Percentiles rank a stretch among this genome's conserved stretches.
phyloP scores from a whole-genome alignment of 1,140 invertebrate genomes.

The Anoplolepis gracilipes region DNA sequence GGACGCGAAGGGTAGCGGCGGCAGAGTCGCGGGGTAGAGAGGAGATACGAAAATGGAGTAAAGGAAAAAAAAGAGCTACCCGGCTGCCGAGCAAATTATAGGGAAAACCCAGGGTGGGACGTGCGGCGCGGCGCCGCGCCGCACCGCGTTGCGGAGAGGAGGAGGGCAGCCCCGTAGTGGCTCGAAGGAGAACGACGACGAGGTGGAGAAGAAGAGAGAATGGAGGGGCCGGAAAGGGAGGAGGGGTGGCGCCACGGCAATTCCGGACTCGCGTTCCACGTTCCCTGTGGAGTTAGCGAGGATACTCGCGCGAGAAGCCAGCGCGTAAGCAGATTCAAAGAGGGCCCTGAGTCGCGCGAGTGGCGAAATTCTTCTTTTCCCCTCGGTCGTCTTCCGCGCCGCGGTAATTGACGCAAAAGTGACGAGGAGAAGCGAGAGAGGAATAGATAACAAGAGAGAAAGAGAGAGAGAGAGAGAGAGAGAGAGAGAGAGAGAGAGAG shows the following conservation, averaged over 20 bases:
- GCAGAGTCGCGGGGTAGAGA: slow-evolving; percentile 49
- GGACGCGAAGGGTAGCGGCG: slow-evolving; percentile 10
- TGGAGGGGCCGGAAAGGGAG: slow-evolving; percentile 72
- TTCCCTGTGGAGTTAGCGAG: slow-evolving; percentile 80
- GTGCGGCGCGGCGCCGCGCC: slow-evolving; percentile 55
- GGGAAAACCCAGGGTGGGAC: slow-evolving; percentile 79
- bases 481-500: slow-evolving; percentile 20
- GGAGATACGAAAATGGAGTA: slow-evolving; percentile 78
- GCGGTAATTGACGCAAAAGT: slow-evolving; percentile 54
- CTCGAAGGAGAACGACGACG: slow-evolving; percentile 62
- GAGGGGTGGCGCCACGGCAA: slow-evolving; percentile 85
- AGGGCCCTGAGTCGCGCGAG: slow-evolving; percentile 47
- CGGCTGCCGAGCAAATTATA: slow-evolving; percentile 82
- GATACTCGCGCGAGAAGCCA: slow-evolving; percentile 80
- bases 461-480: slow-evolving; percentile 16
- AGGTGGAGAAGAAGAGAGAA: slow-evolving; percentile 60
- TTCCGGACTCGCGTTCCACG: slow-evolving; percentile 84
- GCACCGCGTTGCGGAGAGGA: slow-evolving; percentile 29
- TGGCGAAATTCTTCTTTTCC: slow-evolving; percentile 22
- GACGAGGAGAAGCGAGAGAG: slow-evolving; percentile 26
- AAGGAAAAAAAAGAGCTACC: slow-evolving; percentile 72
- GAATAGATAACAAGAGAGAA: slow-evolving; percentile 6
- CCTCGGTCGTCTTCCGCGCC: slow-evolving; percentile 28
- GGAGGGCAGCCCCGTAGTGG: slow-evolving; percentile 54
- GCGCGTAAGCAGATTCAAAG: slow-evolving; percentile 76